Conservation (phyloP, 2,888 invertebrate species). For the Apotomis betuletana region DNA sequence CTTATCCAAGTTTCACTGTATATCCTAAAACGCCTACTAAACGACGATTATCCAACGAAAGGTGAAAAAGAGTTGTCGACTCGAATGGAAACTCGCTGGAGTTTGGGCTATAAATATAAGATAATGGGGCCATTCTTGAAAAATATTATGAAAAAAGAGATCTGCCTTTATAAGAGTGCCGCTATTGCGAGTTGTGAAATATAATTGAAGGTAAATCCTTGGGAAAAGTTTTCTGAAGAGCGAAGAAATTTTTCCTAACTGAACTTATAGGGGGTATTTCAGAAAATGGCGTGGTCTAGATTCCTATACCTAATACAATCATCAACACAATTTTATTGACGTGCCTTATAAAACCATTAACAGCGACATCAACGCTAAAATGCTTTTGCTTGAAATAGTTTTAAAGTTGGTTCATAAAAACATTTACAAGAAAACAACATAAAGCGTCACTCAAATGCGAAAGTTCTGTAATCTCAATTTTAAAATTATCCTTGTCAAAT, state of each 20-base stretch:
- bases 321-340: too few species aligned
- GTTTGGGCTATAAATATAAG: constrained; percentile 67
- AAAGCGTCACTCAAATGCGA: too few species aligned
- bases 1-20: too few species aligned
- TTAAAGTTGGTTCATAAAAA: too few species aligned
- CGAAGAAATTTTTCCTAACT: constrained; percentile 23
- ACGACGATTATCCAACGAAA: constrained; percentile 41
- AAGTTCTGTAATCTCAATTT: background rate
- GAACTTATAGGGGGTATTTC: background rate
- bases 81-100: constrained; percentile 56
- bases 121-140: constrained; percentile 69
- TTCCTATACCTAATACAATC: too few species aligned
- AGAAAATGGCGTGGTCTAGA: background rate
- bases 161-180: constrained; percentile 55
- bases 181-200: constrained; percentile 49
- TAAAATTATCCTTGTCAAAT: background rate
- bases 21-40: background rate
- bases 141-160: constrained; percentile 68
- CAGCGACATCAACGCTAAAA: too few species aligned
- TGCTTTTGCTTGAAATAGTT: too few species aligned
- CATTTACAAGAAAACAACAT: too few species aligned
- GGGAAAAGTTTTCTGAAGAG: constrained; percentile 26
- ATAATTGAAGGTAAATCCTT: constrained; percentile 42
- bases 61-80: constrained; percentile 63
- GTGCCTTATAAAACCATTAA: too few species aligned